phyloP scores from a whole-genome alignment of 2,797 vertebrate genomes.

The Anabacerthia variegaticeps region DNA sequence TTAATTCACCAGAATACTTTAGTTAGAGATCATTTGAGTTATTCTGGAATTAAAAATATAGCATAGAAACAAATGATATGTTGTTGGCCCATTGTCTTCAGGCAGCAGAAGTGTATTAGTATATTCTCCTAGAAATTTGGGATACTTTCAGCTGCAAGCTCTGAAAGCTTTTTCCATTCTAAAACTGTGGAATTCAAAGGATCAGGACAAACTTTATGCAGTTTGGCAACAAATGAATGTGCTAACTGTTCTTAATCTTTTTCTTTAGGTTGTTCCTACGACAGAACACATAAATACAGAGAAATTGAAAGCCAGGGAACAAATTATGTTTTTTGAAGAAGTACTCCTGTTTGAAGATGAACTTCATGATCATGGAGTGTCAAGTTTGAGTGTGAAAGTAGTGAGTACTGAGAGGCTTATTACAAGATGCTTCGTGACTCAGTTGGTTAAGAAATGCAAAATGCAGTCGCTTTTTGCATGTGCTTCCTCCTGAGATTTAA shows the following conservation, averaged over 20 bases:
- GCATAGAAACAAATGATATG: background rate
- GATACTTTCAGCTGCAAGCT: background rate
- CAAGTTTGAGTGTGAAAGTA: slow-evolving; percentile 94
- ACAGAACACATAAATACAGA: slow-evolving; percentile 92
- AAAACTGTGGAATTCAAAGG: background rate
- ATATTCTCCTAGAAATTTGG: background rate
- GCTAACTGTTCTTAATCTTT: background rate
- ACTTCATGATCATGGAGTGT: slow-evolving; percentile 96
- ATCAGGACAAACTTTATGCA: background rate
- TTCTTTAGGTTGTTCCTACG: slow-evolving; percentile 84
- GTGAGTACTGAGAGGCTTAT: slow-evolving; percentile 77
- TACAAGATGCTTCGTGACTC: background rate
- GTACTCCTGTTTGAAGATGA: slow-evolving; percentile 96
- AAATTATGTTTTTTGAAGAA: slow-evolving; percentile 97
- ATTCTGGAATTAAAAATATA: background rate
- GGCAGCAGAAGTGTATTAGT: background rate
- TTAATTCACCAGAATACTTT: background rate
- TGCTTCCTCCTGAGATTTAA: background rate
- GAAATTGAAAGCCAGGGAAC: slow-evolving; percentile 92
- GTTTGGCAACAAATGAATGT: background rate
- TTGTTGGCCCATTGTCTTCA: background rate
- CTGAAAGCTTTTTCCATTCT: background rate
- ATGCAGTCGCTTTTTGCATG: background rate
- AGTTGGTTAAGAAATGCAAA: background rate
- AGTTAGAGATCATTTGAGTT: background rate